These are phyloP conservation scores for Dicyrtoma fusca DNA, from an alignment of 2,888 invertebrate genomes.

Conservation along the genomic window DNA sequence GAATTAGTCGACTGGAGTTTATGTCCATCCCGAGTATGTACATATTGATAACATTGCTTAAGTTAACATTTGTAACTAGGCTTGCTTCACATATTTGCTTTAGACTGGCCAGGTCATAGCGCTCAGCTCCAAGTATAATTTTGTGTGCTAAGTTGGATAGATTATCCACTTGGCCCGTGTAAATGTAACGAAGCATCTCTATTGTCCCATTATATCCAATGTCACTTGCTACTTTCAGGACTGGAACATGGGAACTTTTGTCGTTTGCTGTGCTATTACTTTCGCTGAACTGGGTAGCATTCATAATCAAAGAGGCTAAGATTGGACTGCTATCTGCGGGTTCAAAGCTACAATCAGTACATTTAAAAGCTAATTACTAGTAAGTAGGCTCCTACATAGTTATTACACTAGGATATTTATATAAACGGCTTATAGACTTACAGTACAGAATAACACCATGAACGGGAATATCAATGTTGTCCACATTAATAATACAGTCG, in stretches of 20 bases:
- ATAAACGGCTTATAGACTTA: too few relatives aligned
- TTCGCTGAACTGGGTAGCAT: constrained; percentile 14
- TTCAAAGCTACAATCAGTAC: too few relatives aligned
- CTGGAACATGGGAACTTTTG: too few relatives aligned
- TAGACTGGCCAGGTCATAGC: constrained; percentile 42
- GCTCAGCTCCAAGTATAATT: constrained; percentile 41
- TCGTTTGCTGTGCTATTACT: background rate
- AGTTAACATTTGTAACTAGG: constrained; percentile 35
- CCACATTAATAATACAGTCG: constrained; percentile 9
- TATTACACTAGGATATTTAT: too few relatives aligned
- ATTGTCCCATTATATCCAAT: constrained; percentile 41
- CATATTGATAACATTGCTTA: constrained; percentile 47
- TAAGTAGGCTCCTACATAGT: too few relatives aligned
- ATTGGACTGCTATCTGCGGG: constrained; percentile 14
- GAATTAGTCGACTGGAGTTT: constrained; percentile 35
- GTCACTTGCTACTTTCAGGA: constrained; percentile 37
- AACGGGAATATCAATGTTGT: constrained; percentile 11
- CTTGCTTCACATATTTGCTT: constrained; percentile 46
- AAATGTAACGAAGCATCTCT: constrained; percentile 50
- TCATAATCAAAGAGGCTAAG: background rate
- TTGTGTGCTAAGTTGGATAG: constrained; percentile 38
- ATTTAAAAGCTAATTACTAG: too few relatives aligned
- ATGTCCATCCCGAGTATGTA: constrained; percentile 44
- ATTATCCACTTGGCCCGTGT: constrained; percentile 43
- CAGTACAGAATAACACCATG: constrained; percentile 23